Percentiles rank a stretch among this genome's conserved stretches.
These are phyloP conservation scores for Pinna nobilis DNA, from an alignment of 1,140 invertebrate genomes.

Conservation along the genomic window DNA sequence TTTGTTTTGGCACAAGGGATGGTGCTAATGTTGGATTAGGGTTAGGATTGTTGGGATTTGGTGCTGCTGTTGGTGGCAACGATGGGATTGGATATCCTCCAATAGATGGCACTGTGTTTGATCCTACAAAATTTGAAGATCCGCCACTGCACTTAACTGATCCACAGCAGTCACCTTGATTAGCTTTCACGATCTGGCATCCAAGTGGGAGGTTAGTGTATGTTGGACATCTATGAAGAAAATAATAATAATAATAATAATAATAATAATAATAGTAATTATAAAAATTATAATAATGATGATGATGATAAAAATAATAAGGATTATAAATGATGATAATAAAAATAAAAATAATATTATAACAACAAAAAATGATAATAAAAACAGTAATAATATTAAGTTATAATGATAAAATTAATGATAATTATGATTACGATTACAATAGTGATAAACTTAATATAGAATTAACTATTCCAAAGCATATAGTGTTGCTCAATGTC, in stretches of 20 bases:
- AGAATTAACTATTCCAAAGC: background rate
- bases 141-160: constrained; percentile 49
- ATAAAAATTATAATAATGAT: background rate
- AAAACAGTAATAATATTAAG: constrained; percentile 5
- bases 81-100: constrained; percentile 40
- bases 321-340: background rate
- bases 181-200: constrained; percentile 50
- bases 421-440: too few relatives aligned
- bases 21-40: constrained; percentile 5
- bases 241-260: too few relatives aligned
- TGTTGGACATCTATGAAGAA: constrained; percentile 55
- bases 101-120: constrained; percentile 44
- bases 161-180: constrained; percentile 60
- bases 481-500: background rate
- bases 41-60: constrained; percentile 7
- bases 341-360: background rate
- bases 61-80: constrained; percentile 23
- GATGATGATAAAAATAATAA: background rate
- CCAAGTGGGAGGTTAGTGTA: constrained; percentile 58
- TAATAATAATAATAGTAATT: background rate
- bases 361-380: background rate
- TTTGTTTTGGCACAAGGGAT: constrained; percentile 24
- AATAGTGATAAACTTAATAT: too few relatives aligned
- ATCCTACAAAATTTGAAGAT: constrained; percentile 49
- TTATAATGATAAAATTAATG: too few relatives aligned